Evolutionary conservation across 2,888 invertebrate species (phyloP).

Genomic region (Melieria crassipennis): DNA sequence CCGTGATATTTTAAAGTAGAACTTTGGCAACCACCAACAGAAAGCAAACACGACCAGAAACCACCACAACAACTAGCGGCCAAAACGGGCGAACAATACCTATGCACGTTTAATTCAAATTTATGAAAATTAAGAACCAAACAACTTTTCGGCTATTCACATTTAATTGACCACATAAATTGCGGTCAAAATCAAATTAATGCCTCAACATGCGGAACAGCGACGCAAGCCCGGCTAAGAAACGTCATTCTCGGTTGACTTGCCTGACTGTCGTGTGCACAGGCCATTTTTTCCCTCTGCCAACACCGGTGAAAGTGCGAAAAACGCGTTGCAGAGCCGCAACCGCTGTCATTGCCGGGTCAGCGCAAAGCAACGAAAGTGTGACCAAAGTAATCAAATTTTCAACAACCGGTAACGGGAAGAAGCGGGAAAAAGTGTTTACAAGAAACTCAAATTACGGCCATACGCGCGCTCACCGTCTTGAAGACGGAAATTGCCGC

Average conservation of each 20-base stretch:
- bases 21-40: neutral
- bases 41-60: too few species aligned
- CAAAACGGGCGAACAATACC: too few species aligned
- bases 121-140: conserved; percentile 64
- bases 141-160: conserved; percentile 49
- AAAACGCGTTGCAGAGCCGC: too few species aligned
- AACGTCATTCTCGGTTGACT: conserved; percentile 11
- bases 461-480: conserved; percentile 9
- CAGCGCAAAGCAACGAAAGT: too few species aligned
- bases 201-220: conserved; percentile 4
- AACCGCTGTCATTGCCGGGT: too few species aligned
- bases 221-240: neutral
- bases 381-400: conserved; percentile 19
- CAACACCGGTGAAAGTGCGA: too few species aligned
- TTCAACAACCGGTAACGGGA: neutral
- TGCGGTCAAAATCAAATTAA: conserved; percentile 42
- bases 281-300: neutral
- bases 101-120: conserved; percentile 45
- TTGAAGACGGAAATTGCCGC: conserved; percentile 46
- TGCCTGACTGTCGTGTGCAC: conserved; percentile 2
- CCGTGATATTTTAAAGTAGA: conserved; percentile 38
- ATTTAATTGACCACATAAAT: conserved; percentile 60
- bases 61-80: too few species aligned
- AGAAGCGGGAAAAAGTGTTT: neutral
- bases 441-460: conserved; percentile 14